These are phyloP conservation scores for Oryzias sinensis DNA, from an alignment of 2,797 vertebrate genomes.

Conservation along the genomic window DNA sequence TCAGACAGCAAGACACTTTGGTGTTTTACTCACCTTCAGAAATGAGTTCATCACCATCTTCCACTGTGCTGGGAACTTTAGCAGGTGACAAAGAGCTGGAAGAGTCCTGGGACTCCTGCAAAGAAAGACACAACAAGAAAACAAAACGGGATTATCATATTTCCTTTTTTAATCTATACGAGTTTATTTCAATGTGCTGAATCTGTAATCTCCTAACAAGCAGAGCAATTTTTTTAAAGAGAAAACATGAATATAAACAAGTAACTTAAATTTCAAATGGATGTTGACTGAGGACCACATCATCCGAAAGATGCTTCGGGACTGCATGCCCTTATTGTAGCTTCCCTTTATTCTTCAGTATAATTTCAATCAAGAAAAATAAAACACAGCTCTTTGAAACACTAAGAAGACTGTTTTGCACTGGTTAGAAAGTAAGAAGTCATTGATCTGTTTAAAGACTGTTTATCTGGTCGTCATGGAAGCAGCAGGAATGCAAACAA, in stretches of 20 bases:
- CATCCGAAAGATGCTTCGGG: too few species aligned
- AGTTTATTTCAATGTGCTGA: not conserved
- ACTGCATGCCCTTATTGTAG: too few species aligned
- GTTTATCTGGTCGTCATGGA: constrained; percentile 74
- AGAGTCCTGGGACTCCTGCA: constrained; percentile 88
- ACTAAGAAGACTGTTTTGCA: constrained; percentile 27
- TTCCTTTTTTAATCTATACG: not conserved
- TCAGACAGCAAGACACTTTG: too few species aligned
- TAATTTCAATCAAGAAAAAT: constrained; percentile 18
- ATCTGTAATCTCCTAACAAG: too few species aligned
- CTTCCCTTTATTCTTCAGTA: constrained; percentile 3
- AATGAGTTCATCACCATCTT: constrained; percentile 81
- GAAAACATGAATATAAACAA: too few species aligned
- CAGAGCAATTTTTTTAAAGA: too few species aligned
- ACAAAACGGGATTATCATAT: not conserved
- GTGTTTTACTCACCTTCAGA: constrained; percentile 81
- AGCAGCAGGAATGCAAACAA: constrained; percentile 54
- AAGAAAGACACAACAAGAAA: constrained; percentile 21
- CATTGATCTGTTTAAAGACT: constrained; percentile 55
- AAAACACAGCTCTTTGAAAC: constrained; percentile 20
- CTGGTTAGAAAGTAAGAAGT: constrained; percentile 30
- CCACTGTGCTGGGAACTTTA: constrained; percentile 89
- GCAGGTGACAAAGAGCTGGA: constrained; percentile 89
- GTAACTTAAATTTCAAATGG: too few species aligned
- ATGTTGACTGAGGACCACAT: too few species aligned